Evolutionary conservation across 2,113 vertebrate genomes (phyloP).

Genomic region (Pluvialis apricaria): DNA sequence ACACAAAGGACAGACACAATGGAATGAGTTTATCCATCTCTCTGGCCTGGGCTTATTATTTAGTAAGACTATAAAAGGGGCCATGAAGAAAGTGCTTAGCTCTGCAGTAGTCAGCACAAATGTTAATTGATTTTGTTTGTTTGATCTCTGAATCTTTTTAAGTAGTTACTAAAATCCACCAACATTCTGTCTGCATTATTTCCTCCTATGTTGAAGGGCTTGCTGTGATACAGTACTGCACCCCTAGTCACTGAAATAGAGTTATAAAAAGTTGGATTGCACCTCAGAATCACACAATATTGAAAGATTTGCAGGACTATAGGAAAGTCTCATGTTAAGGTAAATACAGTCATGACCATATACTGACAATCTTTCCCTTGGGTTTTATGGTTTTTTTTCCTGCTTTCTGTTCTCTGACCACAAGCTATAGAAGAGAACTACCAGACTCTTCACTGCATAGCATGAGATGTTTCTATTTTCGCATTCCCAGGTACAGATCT

Average conservation of each 20-base stretch:
- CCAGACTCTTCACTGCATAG: background rate
- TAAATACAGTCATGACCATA: background rate
- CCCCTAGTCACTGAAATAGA: background rate
- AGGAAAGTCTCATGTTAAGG: background rate
- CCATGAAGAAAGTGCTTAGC: background rate
- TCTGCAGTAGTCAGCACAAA: background rate
- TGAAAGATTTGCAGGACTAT: background rate
- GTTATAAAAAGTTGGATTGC: background rate
- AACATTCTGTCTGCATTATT: background rate
- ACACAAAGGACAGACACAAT: background rate
- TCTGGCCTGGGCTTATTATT: background rate
- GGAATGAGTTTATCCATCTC: background rate
- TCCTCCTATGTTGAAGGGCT: background rate
- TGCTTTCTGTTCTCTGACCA: background rate
- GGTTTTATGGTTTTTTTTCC: background rate
- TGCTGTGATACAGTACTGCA: background rate
- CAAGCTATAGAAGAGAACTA: background rate
- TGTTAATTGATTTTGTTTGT: background rate
- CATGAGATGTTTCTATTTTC: background rate
- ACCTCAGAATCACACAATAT: background rate
- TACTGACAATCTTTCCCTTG: background rate
- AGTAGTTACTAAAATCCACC: background rate
- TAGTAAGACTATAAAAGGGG: background rate
- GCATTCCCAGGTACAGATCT: background rate
- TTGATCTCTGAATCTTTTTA: background rate